Evolutionary conservation across 2,113 vertebrate species (phyloP).

Genomic region (human (Homo sapiens)): DNA sequence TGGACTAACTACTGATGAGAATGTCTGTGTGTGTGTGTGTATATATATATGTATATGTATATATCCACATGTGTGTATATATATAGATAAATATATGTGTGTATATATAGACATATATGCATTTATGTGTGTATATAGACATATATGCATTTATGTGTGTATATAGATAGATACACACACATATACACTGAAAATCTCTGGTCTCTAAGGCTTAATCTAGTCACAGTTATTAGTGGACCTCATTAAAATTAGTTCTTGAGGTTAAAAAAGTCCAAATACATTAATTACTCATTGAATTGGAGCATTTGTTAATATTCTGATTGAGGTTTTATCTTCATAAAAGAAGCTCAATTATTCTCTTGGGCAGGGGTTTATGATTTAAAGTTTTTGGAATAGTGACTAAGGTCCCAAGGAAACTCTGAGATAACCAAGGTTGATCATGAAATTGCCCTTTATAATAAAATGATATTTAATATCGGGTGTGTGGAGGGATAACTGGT

Average conservation of each 20-base stretch:
- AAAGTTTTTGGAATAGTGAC: not conserved
- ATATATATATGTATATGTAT: too few relatives aligned
- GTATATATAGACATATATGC: too few relatives aligned
- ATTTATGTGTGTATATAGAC: too few relatives aligned
- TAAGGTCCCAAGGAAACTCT: not conserved
- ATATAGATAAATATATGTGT: too few relatives aligned
- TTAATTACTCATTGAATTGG: not conserved
- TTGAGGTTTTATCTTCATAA: not conserved
- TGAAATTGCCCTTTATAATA: not conserved
- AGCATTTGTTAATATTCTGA: not conserved
- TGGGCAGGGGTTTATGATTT: not conserved
- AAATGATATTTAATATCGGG: not conserved
- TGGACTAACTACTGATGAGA: not conserved
- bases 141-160: too few relatives aligned
- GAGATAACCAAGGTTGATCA: not conserved
- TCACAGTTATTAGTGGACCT: not conserved
- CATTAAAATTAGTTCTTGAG: conserved; percentile 7
- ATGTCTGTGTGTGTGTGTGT: too few relatives aligned
- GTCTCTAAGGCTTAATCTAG: not conserved
- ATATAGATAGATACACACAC: not conserved
- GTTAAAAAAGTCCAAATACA: not conserved
- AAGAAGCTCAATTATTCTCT: not conserved
- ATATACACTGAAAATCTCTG: not conserved
- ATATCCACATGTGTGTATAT: too few relatives aligned
- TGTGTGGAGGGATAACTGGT: not conserved